Conservation (phyloP, 2,113 vertebrate species). For the Eudorcas thomsonii region DNA sequence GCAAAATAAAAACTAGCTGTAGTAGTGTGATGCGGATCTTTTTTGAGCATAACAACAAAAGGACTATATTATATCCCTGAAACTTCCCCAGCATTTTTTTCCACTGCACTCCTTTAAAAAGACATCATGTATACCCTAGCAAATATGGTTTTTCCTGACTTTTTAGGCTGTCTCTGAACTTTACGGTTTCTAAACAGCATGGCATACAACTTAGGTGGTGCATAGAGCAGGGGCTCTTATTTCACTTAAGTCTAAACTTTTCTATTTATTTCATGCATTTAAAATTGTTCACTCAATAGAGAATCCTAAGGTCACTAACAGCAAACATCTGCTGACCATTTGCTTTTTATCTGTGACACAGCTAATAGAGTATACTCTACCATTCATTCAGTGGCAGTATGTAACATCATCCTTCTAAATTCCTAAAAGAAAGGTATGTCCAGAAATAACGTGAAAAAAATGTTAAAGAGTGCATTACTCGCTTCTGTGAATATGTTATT, state of each 20-base stretch:
- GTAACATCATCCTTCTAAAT: constrained; percentile 2
- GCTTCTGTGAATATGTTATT: not conserved
- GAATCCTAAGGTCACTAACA: not conserved
- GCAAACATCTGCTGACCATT: constrained; percentile 18
- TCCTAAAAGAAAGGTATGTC: not conserved
- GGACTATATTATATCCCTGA: not conserved
- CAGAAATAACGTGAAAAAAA: constrained; percentile 11
- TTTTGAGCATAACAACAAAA: not conserved
- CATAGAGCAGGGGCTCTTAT: not conserved
- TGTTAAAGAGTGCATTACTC: not conserved
- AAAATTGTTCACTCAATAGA: constrained; percentile 6
- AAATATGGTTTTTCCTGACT: not conserved
- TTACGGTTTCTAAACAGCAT: not conserved
- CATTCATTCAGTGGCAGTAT: not conserved
- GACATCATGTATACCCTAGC: not conserved
- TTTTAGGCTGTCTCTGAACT: not conserved
- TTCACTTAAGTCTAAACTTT: not conserved
- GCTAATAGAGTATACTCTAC: not conserved
- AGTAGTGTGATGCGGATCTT: not conserved
- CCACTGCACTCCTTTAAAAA: not conserved
- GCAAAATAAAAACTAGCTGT: constrained; percentile 14
- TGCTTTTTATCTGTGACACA: not conserved
- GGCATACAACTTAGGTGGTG: not conserved
- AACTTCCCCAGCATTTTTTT: not conserved
- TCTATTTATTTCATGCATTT: not conserved